Percentiles rank a stretch among this genome's conserved stretches.
Conservation (phyloP, 1,140 invertebrate species). For the Listronotus oregonensis region DNA sequence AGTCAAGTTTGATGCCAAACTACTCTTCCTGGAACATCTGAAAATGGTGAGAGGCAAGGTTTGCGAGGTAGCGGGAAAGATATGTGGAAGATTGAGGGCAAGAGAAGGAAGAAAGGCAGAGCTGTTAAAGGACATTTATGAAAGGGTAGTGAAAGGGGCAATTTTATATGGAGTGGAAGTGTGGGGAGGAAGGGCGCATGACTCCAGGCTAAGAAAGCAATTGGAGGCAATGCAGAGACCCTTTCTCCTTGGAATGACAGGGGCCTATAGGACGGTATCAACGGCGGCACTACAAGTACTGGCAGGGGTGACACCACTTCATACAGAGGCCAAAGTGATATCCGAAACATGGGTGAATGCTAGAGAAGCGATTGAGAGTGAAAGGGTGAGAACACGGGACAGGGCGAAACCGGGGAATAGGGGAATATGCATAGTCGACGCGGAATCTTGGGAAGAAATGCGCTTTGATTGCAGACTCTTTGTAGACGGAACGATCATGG, state of each 20-base stretch:
- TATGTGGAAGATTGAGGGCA: conserved; percentile 21
- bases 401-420: too few relatives aligned
- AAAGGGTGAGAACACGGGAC: neutral
- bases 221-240: conserved; percentile 32
- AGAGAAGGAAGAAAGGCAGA: conserved; percentile 26
- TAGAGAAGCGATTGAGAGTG: neutral
- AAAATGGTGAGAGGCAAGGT: conserved; percentile 21
- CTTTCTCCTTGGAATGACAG: conserved; percentile 24
- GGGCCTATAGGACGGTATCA: conserved; percentile 28
- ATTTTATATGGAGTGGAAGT: conserved; percentile 37
- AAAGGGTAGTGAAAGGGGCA: conserved; percentile 27
- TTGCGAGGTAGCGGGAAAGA: neutral
- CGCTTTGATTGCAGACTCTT: too few relatives aligned
- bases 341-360: neutral
- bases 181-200: conserved; percentile 25
- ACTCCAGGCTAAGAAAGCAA: too few relatives aligned
- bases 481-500: too few relatives aligned
- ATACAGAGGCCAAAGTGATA: conserved; percentile 13
- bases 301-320: conserved; percentile 29
- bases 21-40: conserved; percentile 30
- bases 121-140: conserved; percentile 29
- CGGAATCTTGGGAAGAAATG: too few relatives aligned
- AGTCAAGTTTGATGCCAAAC: conserved; percentile 27
- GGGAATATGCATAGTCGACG: too few relatives aligned
- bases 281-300: neutral